Evolutionary conservation across 2,888 invertebrate genomes (phyloP).

Genomic region (Pycnomerus fuliginosus): DNA sequence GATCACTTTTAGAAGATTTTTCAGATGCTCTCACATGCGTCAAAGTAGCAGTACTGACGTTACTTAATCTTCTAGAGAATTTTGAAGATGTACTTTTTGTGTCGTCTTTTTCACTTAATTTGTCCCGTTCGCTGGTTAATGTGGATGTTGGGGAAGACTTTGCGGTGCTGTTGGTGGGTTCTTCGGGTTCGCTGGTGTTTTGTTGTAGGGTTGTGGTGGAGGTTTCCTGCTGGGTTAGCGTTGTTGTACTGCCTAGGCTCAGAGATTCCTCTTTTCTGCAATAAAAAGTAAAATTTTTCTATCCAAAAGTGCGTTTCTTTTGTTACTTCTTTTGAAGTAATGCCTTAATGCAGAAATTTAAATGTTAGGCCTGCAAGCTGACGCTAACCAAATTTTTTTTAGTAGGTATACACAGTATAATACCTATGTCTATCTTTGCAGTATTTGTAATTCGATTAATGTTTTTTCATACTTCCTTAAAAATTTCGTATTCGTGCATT

Average conservation of each 20-base stretch:
- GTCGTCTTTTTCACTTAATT: constrained; percentile 41
- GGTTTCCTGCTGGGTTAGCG: constrained; percentile 46
- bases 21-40: constrained; percentile 61
- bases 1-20: constrained; percentile 50
- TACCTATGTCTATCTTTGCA: too few relatives aligned
- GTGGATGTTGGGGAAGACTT: constrained; percentile 54
- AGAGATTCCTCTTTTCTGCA: constrained; percentile 42
- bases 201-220: constrained; percentile 25
- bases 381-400: too few relatives aligned
- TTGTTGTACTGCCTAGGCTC: constrained; percentile 47
- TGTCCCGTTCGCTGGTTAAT: constrained; percentile 49
- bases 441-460: too few relatives aligned
- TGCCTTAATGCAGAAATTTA: too few relatives aligned
- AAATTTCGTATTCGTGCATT: too few relatives aligned
- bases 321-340: too few relatives aligned
- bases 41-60: constrained; percentile 59
- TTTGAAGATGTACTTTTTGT: constrained; percentile 20
- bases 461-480: too few relatives aligned
- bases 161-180: constrained; percentile 34
- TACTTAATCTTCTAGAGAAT: constrained; percentile 52
- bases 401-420: too few relatives aligned
- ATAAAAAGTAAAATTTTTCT: too few relatives aligned
- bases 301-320: too few relatives aligned
- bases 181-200: constrained; percentile 40
- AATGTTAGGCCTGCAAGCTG: too few relatives aligned